A percentile compares a stretch with the other conserved stretches of the same genome.
Conservation (phyloP, 2,797 vertebrate genomes). For the Natrix natrix region DNA sequence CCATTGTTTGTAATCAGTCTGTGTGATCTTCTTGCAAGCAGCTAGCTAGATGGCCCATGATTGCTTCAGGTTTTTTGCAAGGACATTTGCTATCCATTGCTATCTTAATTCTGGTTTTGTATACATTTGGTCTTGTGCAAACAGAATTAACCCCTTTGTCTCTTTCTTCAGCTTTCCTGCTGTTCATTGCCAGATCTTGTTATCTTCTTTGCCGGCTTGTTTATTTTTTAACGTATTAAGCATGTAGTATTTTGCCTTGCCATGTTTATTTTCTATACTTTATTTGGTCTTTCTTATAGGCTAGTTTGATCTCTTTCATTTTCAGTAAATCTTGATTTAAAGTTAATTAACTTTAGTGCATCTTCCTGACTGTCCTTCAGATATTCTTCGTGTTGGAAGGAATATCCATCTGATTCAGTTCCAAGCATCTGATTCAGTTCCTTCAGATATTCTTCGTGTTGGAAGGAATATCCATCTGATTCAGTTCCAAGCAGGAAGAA, state of each 20-base stretch:
- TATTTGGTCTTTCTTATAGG: neutral
- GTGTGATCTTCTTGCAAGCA: neutral
- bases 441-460: too few relatives aligned
- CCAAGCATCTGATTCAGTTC: too few relatives aligned
- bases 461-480: too few relatives aligned
- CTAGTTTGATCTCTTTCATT: neutral
- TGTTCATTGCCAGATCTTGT: neutral
- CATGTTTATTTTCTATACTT: neutral
- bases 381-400: neutral
- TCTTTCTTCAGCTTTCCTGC: neutral
- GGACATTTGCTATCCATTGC: neutral
- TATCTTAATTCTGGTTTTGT: neutral
- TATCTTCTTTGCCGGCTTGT: neutral
- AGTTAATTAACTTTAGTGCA: neutral
- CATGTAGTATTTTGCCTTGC: neutral
- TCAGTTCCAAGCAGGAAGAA: too few relatives aligned
- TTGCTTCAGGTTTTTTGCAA: neutral
- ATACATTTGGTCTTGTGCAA: neutral
- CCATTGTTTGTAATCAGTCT: neutral
- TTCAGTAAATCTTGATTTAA: neutral
- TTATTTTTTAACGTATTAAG: neutral
- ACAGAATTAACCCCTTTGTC: neutral
- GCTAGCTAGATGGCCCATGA: neutral
- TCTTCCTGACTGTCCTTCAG: neutral
- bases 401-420: too few relatives aligned